Conservation (phyloP, 2,888 invertebrate species). For the Volucella inflata region DNA sequence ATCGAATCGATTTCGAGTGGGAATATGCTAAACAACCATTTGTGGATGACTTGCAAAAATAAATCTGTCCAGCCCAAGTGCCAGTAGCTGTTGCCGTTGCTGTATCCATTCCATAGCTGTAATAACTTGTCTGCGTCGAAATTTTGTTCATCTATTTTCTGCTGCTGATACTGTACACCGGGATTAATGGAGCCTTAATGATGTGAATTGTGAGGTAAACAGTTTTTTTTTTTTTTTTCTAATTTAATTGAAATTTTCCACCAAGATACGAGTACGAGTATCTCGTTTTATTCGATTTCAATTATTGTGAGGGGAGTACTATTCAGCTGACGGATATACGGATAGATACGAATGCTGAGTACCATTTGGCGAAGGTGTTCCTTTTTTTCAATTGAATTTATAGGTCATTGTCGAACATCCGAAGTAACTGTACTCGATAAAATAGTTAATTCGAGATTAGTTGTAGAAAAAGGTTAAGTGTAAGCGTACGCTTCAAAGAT, state of each 20-base stretch:
- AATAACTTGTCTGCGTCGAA: no score
- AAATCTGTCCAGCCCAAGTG: background rate
- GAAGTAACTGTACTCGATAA: conserved; percentile 7
- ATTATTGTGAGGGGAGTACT: conserved; percentile 27
- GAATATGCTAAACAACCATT: conserved; percentile 76
- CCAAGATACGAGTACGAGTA: no score
- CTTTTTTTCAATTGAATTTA: conserved; percentile 35
- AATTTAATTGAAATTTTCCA: conserved; percentile 20
- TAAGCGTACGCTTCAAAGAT: background rate
- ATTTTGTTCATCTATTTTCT: conserved; percentile 29
- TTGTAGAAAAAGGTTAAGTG: background rate
- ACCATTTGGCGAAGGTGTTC: conserved; percentile 45
- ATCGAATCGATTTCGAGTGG: conserved; percentile 69
- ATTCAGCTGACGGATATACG: conserved; percentile 25
- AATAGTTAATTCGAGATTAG: background rate
- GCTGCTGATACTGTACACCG: conserved; percentile 22
- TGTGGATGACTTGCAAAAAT: conserved; percentile 76
- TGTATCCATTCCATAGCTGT: no score
- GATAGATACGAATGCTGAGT: conserved; percentile 2
- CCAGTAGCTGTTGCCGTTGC: conserved; percentile 12
- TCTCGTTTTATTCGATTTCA: background rate
- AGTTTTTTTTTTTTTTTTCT: conserved; percentile 19
- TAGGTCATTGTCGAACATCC: conserved; percentile 44
- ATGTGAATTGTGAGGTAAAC: conserved; percentile 47
- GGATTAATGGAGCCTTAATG: conserved; percentile 68